Percentiles rank a stretch among this genome's conserved stretches.
These are phyloP conservation scores for Pocillopora grandis DNA, from an alignment of 92 coral and sea anemone genomes.

Conservation along the genomic window DNA sequence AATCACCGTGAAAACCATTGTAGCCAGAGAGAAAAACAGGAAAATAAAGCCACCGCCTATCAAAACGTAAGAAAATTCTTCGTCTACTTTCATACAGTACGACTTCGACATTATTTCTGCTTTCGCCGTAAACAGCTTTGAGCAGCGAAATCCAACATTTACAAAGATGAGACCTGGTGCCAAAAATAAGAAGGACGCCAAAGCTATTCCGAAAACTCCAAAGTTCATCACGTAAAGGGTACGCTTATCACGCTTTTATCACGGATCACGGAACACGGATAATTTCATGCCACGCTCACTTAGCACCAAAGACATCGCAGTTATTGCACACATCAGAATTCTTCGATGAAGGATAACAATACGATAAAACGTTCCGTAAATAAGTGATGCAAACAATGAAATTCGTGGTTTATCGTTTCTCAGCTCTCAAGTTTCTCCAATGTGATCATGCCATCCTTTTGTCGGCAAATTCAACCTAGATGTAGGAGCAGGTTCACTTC, in stretches of 20 bases:
- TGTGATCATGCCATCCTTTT: no score
- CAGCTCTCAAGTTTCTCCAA: no score
- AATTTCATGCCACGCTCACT: not conserved
- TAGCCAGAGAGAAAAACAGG: not conserved
- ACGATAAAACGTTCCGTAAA: no score
- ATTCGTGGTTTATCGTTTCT: no score
- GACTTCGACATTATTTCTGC: not conserved
- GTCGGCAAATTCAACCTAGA: no score
- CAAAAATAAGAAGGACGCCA: constrained; percentile 6
- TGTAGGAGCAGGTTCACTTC: no score
- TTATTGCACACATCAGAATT: no score
- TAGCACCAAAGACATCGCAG: no score
- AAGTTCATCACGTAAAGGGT: constrained; percentile 16
- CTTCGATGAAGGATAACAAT: no score
- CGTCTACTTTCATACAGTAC: constrained; percentile 18
- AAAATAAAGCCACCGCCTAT: constrained; percentile 22
- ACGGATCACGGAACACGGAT: not conserved
- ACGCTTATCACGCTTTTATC: not conserved
- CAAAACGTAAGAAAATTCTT: constrained; percentile 5
- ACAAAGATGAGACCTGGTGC: constrained; percentile 25
- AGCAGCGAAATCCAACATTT: constrained; percentile 41
- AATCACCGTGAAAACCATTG: not conserved
- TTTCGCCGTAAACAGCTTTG: not conserved
- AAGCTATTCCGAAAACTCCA: constrained; percentile 10
- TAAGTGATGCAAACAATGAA: no score